Evolutionary conservation across 1,140 invertebrate species (phyloP), one percentile per base, ranked within the genome.

Genomic region (Cyclina sinensis): DNA sequence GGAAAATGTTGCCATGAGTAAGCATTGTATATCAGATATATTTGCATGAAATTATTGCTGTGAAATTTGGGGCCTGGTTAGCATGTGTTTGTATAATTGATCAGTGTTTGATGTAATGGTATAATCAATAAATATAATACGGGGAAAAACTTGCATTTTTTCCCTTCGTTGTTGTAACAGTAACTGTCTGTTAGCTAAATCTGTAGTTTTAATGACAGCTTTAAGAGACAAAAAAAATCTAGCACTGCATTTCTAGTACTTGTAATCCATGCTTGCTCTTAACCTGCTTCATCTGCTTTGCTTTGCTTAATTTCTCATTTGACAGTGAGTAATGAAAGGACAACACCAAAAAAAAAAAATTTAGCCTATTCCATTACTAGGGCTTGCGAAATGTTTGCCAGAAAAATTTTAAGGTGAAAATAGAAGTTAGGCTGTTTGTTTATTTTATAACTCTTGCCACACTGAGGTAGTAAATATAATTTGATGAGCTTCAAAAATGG

Each of bases 11-110:
- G 57, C 57, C 24, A 62, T 62, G 57, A 24, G 27, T 27, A 62
- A 21, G 27, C 24, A 62, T 62, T 62, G n/a, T 62, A 62, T 62
- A 62, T 5, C 24, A n/a, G 14, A 70, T 21, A 37, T 70, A 27
- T 37, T 65, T 78, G 74, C 74, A 78, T 78, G 74, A 32, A 46
- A 48, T 30, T 54, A 12, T 73, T 84, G 82, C 24, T 48, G 57
- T 51, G 65, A 62, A 73, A 30, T 46, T 48, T 86, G 37, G 74
- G 85, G 85, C 85, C 85, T 87, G 85, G 76, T 87, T 87, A 87
- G 85, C 76, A 87, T 87, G 85, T 87, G 85, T 54, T 37, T 70
- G 65, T 35, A 14, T 43, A 43, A 7, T 43, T 43, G 57, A 27
- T 82, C 37, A 39, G 35, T 43, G 16, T 78, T n/a, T 39, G 16